Base-by-base conservation (phyloP, 2,888 invertebrate species). In the Branchipolynoe longqiensis region DNA sequence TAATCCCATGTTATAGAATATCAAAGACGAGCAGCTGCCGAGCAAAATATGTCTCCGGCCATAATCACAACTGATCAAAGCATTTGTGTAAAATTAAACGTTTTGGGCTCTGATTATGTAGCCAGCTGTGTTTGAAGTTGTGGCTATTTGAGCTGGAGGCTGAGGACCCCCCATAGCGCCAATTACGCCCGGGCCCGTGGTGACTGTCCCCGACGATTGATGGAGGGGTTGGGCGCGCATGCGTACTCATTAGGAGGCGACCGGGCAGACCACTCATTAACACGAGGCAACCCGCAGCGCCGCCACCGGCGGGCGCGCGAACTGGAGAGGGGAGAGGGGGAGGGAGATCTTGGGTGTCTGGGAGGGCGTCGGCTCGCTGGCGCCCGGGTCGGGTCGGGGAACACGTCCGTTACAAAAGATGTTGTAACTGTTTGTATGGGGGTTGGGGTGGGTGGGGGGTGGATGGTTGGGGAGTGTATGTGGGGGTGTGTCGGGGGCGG, bases 111-210 rank as follows among this genome's bases (percentile, higher is more conserved):
- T 18, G 78, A 78, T 78, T 78, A 78, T 28, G 78, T 14, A 78
- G 48, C 48, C 78, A 78, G 78, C 78, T 78, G 78, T 78, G 78
- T 78, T 78, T 78, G 78, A 78, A 78, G 78, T 78, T 48, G 41
- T n/a, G 54, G 28, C 78, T 28, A 78, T 78, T 31, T 28, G 78
- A 78, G 31, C 33, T 40, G 31, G 8, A 18, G 78, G 28, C 31
- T 28, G 12, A n/a, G 78, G 78, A 41, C 69, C 69, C 69, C 69
- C 69, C 14, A 18, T 12, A 38, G 18, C 36, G 36, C 69, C 33
- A 69, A 36, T 69, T 36, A 22, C 14, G 22, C 14, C 4, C 14
- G 14, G 12, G 22, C 58, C 69, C n/a, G 69, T 69, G 33, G 38
- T 69, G 38, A 25, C 36, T 69, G 69, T 69, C 69, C 36, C 38